A percentile compares a stretch with the other conserved stretches of the same genome.
Conservation (phyloP, 2,888 invertebrate genomes). For the Kuschelorhynchus macadamiae region DNA sequence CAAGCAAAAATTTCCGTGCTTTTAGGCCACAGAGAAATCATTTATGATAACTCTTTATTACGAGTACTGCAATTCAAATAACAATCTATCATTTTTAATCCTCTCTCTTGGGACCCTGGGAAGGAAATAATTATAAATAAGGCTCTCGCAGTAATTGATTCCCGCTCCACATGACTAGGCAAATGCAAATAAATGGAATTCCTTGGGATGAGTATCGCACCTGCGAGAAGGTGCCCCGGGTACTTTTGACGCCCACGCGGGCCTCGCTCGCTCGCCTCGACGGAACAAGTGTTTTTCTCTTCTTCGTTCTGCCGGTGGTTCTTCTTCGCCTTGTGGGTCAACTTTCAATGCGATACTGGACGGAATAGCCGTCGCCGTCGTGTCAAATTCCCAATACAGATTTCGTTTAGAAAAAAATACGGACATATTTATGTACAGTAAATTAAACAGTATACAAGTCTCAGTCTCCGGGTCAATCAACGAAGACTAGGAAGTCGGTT, state of each 20-base stretch:
- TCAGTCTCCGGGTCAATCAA: too few species aligned
- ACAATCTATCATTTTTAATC: slow-evolving; percentile 39
- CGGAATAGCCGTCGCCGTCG: too few species aligned
- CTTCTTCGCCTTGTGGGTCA: slow-evolving; percentile 16
- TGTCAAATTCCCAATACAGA: too few species aligned
- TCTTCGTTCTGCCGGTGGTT: not conserved
- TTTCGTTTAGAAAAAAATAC: too few species aligned
- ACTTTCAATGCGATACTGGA: not conserved
- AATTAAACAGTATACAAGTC: too few species aligned
- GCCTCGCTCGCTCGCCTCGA: slow-evolving; percentile 20
- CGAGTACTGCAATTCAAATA: slow-evolving; percentile 8
- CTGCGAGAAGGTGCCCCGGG: slow-evolving; percentile 42
- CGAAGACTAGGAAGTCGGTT: too few species aligned
- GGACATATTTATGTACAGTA: too few species aligned
- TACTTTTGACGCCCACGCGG: slow-evolving; percentile 44
- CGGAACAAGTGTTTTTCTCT: slow-evolving; percentile 31
- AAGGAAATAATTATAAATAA: slow-evolving; percentile 50
- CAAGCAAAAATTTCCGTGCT: too few species aligned
- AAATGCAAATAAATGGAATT: slow-evolving; percentile 53
- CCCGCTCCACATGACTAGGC: slow-evolving; percentile 51
- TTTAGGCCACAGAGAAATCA: too few species aligned
- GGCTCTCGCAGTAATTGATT: slow-evolving; percentile 41
- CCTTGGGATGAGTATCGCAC: slow-evolving; percentile 51
- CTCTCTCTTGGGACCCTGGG: slow-evolving; percentile 30
- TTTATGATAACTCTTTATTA: too few species aligned